Evolutionary conservation across 2,113 vertebrate genomes (phyloP).

Genomic region (Clarias macrocephalus): DNA sequence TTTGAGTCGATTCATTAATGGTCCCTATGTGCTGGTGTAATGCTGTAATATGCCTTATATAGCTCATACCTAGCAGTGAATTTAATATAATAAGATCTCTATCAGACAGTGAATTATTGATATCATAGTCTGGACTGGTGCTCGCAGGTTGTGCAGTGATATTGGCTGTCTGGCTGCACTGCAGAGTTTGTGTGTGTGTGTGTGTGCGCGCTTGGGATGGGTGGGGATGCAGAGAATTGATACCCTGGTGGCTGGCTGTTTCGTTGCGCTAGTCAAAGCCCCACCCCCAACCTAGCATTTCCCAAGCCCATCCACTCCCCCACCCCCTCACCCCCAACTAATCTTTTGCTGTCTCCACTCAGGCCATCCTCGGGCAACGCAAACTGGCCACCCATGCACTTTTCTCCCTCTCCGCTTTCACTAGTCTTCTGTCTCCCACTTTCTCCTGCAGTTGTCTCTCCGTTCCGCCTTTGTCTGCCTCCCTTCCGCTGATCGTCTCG

Average conservation of each 20-base stretch:
- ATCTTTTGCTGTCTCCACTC: slow-evolving; percentile 20
- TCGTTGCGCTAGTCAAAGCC: slow-evolving; percentile 51
- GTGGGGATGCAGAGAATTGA: slow-evolving; percentile 63
- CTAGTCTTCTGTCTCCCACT: slow-evolving; percentile 25
- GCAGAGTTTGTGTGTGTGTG: slow-evolving; percentile 44
- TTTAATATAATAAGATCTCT: slow-evolving; percentile 31
- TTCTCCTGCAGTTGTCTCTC: slow-evolving; percentile 53
- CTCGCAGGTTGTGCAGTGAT: slow-evolving; percentile 43
- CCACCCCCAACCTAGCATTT: slow-evolving; percentile 44
- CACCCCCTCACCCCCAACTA: not conserved
- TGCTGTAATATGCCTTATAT: slow-evolving; percentile 1
- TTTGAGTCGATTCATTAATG: not conserved
- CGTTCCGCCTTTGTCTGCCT: slow-evolving; percentile 62
- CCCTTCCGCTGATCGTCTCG: slow-evolving; percentile 47
- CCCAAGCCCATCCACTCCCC: not conserved
- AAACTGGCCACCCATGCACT: slow-evolving; percentile 65
- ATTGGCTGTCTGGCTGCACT: slow-evolving; percentile 46
- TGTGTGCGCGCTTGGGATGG: slow-evolving; percentile 42
- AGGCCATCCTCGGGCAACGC: slow-evolving; percentile 11
- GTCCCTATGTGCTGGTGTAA: not conserved
- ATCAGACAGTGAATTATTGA: slow-evolving; percentile 48
- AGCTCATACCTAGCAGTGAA: slow-evolving; percentile 4
- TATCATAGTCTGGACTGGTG: slow-evolving; percentile 36
- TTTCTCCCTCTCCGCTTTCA: slow-evolving; percentile 44
- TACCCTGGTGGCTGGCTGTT: slow-evolving; percentile 61